These are phyloP conservation scores for Meteorus cinctellus DNA, from an alignment of 2,888 invertebrate species.

Conservation along the genomic window DNA sequence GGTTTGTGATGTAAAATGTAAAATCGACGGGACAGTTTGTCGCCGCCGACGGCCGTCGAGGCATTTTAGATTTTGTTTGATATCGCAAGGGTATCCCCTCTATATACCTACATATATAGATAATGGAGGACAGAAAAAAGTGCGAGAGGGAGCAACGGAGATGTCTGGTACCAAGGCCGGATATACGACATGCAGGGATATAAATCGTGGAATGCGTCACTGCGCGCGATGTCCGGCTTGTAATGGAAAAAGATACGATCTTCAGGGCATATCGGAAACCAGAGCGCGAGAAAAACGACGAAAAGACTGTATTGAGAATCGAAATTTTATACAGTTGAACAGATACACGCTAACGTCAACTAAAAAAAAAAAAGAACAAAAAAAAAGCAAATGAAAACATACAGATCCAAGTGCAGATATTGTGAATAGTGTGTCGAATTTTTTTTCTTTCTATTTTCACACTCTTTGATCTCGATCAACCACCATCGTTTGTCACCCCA, in stretches of 20 bases:
- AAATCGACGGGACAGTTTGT: constrained; percentile 36
- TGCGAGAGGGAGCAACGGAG: constrained; percentile 8
- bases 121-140: constrained; percentile 2
- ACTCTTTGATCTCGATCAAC: not conserved
- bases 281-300: not conserved
- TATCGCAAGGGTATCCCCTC: constrained; percentile 13
- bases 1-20: constrained; percentile 13
- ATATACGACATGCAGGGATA: constrained; percentile 43
- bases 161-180: constrained; percentile 27
- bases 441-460: not conserved
- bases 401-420: too few species aligned
- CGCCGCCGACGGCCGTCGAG: not conserved
- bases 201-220: constrained; percentile 58
- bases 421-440: too few species aligned
- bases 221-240: constrained; percentile 56
- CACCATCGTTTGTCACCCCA: not conserved
- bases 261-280: constrained; percentile 43
- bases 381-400: too few species aligned
- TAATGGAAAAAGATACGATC: constrained; percentile 62
- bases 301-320: not conserved
- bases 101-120: not conserved
- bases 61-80: constrained; percentile 33
- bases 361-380: too few species aligned
- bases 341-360: too few species aligned
- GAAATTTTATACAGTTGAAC: not conserved